These are phyloP conservation scores for Nymphalis c-album DNA, from an alignment of 2,888 invertebrate species.

Conservation along the genomic window DNA sequence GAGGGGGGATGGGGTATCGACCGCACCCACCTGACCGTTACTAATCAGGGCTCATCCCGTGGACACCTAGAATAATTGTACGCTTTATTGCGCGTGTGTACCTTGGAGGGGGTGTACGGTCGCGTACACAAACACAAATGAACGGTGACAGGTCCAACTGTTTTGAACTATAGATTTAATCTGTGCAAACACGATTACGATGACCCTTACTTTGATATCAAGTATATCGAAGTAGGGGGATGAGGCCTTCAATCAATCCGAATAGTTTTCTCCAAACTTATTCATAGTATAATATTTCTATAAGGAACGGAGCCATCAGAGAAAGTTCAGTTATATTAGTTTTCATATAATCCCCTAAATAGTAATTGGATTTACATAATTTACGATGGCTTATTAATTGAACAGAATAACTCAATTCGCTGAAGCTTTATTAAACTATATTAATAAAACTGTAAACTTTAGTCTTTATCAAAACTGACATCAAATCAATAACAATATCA, in stretches of 20 bases:
- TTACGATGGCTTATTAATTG: slow-evolving; percentile 2
- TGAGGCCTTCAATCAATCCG: slow-evolving; percentile 11
- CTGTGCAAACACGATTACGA: slow-evolving; percentile 17
- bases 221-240: slow-evolving; percentile 18
- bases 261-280: slow-evolving; percentile 14
- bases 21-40: slow-evolving; percentile 79
- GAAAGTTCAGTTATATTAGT: background rate
- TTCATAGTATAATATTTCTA: background rate
- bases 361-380: slow-evolving; percentile 6
- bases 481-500: background rate
- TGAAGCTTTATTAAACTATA: background rate
- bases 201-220: slow-evolving; percentile 31
- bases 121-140: slow-evolving; percentile 38
- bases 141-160: slow-evolving; percentile 16
- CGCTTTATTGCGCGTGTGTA: slow-evolving; percentile 30
- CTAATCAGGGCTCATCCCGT: slow-evolving; percentile 81
- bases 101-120: slow-evolving; percentile 19
- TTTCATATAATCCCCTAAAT: background rate
- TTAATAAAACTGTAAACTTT: background rate
- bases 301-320: background rate
- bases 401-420: background rate
- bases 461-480: background rate
- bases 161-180: slow-evolving; percentile 25
- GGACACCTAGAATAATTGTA: slow-evolving; percentile 79
- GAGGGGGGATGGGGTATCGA: slow-evolving; percentile 59